Evolutionary conservation across 2,797 vertebrate species (phyloP).

Genomic region (Vipera latastei): DNA sequence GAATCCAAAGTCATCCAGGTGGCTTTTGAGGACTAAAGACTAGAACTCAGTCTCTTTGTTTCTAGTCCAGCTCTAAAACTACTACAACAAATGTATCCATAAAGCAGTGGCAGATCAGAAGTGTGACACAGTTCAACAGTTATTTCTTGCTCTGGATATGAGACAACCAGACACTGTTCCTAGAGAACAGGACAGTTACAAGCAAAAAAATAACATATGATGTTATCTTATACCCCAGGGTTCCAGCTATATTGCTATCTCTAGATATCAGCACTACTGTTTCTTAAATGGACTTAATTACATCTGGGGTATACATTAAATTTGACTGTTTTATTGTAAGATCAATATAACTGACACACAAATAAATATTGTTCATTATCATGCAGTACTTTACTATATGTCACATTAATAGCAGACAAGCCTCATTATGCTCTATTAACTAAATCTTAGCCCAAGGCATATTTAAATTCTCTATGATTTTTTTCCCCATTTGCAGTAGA

Average conservation of each 20-base stretch:
- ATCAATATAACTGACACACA: slow-evolving; percentile 52
- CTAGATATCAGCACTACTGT: neutral
- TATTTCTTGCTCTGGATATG: neutral
- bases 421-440: slow-evolving; percentile 6
- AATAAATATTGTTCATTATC: slow-evolving; percentile 51
- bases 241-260: slow-evolving; percentile 16
- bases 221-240: neutral
- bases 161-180: neutral
- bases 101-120: neutral
- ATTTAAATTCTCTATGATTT: neutral
- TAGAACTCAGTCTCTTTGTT: neutral
- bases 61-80: neutral
- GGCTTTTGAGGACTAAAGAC: neutral
- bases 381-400: slow-evolving; percentile 33
- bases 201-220: neutral
- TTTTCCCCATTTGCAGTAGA: neutral
- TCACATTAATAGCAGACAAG: slow-evolving; percentile 11
- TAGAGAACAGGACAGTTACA: neutral
- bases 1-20: neutral
- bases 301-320: slow-evolving; percentile 38
- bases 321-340: slow-evolving; percentile 45
- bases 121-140: neutral
- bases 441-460: neutral
- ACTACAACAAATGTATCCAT: neutral
- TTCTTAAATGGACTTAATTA: slow-evolving; percentile 54